phyloP scores from a whole-genome alignment of 2,888 invertebrate species.

The Leuctra nigra region DNA sequence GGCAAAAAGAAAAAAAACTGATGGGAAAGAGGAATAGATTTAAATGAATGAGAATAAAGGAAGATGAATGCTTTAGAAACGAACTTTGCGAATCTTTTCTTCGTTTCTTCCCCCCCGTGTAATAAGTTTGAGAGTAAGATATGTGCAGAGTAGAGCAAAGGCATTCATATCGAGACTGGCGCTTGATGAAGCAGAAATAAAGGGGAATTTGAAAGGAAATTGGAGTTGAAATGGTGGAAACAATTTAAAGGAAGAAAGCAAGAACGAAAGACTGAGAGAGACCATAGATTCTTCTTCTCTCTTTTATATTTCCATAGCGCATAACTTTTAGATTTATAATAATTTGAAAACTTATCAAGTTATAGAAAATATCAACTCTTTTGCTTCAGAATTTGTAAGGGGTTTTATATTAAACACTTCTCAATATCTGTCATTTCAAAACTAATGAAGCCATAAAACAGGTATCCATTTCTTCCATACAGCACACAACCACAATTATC shows the following conservation, averaged over 20 bases:
- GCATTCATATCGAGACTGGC: slow-evolving; percentile 25
- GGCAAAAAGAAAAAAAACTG: slow-evolving; percentile 20
- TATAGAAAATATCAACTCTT: not conserved
- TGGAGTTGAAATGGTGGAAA: slow-evolving; percentile 27
- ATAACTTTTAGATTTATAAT: slow-evolving; percentile 3
- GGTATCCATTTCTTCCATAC: too few relatives aligned
- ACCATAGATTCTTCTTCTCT: not conserved
- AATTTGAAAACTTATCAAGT: slow-evolving; percentile 7
- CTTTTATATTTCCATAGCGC: not conserved
- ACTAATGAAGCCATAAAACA: too few relatives aligned
- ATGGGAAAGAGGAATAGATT: slow-evolving; percentile 20
- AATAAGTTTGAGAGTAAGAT: slow-evolving; percentile 19
- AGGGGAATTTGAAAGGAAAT: slow-evolving; percentile 28
- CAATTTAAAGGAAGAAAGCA: slow-evolving; percentile 12
- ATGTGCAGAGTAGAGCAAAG: slow-evolving; percentile 13
- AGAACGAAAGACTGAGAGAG: slow-evolving; percentile 7
- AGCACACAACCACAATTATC: too few relatives aligned
- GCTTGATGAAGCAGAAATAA: slow-evolving; percentile 28
- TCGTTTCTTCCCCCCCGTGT: slow-evolving; percentile 6
- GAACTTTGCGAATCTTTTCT: slow-evolving; percentile 16
- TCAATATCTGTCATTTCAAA: too few relatives aligned
- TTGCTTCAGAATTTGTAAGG: too few relatives aligned
- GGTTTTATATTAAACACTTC: too few relatives aligned
- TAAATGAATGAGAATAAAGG: slow-evolving; percentile 17
- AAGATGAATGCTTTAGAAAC: slow-evolving; percentile 12